A percentile compares a stretch with the other conserved stretches of the same genome.
phyloP scores from a whole-genome alignment of 2,113 vertebrate genomes.

The Notarius lentiginosus region DNA sequence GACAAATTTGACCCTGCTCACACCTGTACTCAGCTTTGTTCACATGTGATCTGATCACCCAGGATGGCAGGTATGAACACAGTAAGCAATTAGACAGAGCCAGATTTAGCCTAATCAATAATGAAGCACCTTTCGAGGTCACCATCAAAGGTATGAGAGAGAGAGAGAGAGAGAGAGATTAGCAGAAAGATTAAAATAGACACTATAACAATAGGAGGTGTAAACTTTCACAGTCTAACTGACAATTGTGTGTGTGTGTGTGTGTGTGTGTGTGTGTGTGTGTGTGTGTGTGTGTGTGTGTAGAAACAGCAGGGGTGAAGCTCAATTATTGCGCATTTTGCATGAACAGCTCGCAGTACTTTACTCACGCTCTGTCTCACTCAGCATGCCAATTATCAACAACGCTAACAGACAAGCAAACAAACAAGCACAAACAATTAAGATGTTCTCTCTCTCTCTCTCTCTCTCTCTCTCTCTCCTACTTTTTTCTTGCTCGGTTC shows the following conservation, averaged over 20 bases:
- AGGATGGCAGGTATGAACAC: no score
- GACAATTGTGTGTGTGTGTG: background rate
- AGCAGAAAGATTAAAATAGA: no score
- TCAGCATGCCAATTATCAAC: slow-evolving; percentile 68
- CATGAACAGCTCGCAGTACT: slow-evolving; percentile 59
- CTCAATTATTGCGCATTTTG: slow-evolving; percentile 63
- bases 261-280: slow-evolving; percentile 37
- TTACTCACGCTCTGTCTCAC: slow-evolving; percentile 59
- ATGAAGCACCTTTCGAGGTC: no score
- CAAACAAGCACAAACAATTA: slow-evolving; percentile 58
- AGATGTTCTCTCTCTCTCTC: slow-evolving; percentile 42
- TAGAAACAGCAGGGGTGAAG: slow-evolving; percentile 47
- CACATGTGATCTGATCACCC: no score
- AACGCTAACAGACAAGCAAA: slow-evolving; percentile 63
- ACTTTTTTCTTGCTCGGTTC: background rate
- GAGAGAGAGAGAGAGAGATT: no score
- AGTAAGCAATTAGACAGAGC: no score
- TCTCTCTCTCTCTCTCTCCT: slow-evolving; percentile 12
- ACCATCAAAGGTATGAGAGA: no score
- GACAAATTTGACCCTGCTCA: no score
- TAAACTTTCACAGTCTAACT: no score
- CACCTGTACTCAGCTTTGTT: no score
- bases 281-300: slow-evolving; percentile 54
- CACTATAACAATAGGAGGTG: no score
- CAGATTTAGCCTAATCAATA: no score